Base-by-base conservation (phyloP, 2,888 invertebrate species). In the Dichetophora obliterata region DNA sequence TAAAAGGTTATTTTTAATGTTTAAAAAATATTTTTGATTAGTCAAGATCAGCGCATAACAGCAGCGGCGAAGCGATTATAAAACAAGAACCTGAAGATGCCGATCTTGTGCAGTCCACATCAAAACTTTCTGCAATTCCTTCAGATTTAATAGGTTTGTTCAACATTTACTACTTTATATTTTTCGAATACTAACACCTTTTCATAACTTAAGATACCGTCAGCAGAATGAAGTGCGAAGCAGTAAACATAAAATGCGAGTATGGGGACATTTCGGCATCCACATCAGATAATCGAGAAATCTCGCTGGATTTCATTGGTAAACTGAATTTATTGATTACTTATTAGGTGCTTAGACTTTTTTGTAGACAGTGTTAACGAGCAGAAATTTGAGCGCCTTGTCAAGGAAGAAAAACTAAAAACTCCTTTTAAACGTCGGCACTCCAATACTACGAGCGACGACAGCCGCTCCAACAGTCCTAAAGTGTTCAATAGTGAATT, bases 381-480 rank as follows among this genome's bases (percentile, higher is more conserved):
- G 72, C 84, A 86, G 22, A 90, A 90, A 79, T 90, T 87, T 73
- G 87, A 88, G 34, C 85, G 86, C 43, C 81, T 90, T 0, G 80
- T 89, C 0, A 87, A 86, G 75, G 87, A 89, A 16, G 88, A 89
- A 1, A 90, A 90, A 82, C 74, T 89, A 3, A 89, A 88, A 80
- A 89, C 89, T 2, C 88, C 89, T 0, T 89, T 88, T 66, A 90
- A 90, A 76, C 83, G 90, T 5, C 87, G 89, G 8, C 85, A 89
- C 57, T 89, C 89, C 0, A 82, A 84, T 43, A 86, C 88, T 9
- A 85, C 87, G 0, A 86, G 86, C 19, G 83, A 85, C 11, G 84
- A 84, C 5, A 87, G 87, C 76, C 86, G 87, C 9, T 86, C 88
- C 0, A 85, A 85, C 75, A 88, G 88, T 75, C 86, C 88, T 0